phyloP scores from a whole-genome alignment of 1,140 invertebrate species.

The Drosophila equinoxialis region DNA sequence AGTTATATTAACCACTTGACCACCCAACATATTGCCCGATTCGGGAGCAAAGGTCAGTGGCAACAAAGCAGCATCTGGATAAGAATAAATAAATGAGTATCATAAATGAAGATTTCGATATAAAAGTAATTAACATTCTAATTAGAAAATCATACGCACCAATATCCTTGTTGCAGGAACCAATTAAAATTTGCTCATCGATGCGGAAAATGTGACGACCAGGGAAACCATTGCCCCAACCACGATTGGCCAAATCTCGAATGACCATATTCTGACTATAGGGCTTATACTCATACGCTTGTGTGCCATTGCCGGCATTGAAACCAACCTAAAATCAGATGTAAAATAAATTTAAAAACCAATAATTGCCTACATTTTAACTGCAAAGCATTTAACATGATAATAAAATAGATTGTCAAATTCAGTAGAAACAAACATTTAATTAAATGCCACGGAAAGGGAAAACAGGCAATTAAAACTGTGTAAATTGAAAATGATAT shows the following conservation, averaged over 20 bases:
- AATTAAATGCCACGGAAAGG: background rate
- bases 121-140: slow-evolving; percentile 16
- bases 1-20: slow-evolving; percentile 95
- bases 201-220: slow-evolving; percentile 97
- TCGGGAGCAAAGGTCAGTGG: slow-evolving; percentile 95
- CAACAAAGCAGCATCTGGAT: slow-evolving; percentile 89
- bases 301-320: slow-evolving; percentile 97
- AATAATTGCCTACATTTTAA: background rate
- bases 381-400: background rate
- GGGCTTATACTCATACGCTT: slow-evolving; percentile 94
- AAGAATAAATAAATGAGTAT: background rate
- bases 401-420: background rate
- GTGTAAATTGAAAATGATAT: background rate
- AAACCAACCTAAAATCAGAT: slow-evolving; percentile 90
- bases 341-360: background rate
- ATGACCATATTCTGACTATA: slow-evolving; percentile 95
- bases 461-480: background rate
- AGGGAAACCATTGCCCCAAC: slow-evolving; percentile 93
- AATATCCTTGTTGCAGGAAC: slow-evolving; percentile 95
- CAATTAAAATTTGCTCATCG: slow-evolving; percentile 96
- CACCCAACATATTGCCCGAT: slow-evolving; percentile 94
- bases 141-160: slow-evolving; percentile 84
- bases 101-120: slow-evolving; percentile 29
- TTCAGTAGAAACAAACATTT: background rate
- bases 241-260: slow-evolving; percentile 90